phyloP scores from a whole-genome alignment of 2,888 invertebrate species.

The Elysia crispata region DNA sequence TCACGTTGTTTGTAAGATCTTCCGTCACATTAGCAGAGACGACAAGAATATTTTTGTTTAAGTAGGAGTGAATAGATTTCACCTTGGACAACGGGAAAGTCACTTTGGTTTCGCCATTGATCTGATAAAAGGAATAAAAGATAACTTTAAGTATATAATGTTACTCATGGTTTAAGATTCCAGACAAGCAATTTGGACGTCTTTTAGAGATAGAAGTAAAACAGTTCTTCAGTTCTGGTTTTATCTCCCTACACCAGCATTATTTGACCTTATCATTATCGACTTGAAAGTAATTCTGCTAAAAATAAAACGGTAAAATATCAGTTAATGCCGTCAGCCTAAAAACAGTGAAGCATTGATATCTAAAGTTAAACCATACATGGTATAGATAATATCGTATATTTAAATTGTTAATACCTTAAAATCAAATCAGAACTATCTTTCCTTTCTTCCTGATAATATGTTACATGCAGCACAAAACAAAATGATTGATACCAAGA shows the following conservation, averaged over 20 bases:
- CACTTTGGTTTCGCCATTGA: conserved; percentile 62
- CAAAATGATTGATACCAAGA: no score
- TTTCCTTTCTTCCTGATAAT: background rate
- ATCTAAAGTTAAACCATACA: no score
- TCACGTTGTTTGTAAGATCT: conserved; percentile 88
- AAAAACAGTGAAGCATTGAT: no score
- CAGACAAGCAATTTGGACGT: no score
- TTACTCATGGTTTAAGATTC: background rate
- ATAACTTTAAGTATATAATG: background rate
- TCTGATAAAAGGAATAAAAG: conserved; percentile 46
- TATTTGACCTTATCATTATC: no score
- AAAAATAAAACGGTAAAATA: no score
- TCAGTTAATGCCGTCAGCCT: no score
- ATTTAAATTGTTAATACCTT: background rate
- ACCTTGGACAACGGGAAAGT: conserved; percentile 57
- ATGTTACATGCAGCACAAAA: no score
- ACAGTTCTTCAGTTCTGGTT: no score
- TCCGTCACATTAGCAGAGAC: conserved; percentile 91
- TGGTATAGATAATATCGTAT: no score
- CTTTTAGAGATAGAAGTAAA: background rate
- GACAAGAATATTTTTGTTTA: conserved; percentile 50
- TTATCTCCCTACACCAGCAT: no score
- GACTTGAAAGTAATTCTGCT: no score
- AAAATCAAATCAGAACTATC: background rate
- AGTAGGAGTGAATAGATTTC: conserved; percentile 44